Evolutionary conservation across 37 sponge, comb jelly and placozoan genomes (phyloP).

Genomic region (Geodia barretti): DNA sequence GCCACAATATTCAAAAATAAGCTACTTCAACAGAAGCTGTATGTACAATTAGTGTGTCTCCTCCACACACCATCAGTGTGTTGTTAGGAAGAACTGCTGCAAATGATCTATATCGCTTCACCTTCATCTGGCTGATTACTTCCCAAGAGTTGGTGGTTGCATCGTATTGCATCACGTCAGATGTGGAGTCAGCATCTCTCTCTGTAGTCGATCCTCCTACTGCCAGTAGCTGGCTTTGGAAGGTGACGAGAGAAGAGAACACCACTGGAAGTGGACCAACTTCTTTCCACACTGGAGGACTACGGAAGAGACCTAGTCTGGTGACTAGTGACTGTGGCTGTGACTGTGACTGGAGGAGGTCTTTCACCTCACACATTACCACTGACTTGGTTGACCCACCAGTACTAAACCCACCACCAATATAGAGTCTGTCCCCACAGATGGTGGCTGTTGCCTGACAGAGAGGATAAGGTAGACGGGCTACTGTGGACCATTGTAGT

Average conservation of each 20-base stretch:
- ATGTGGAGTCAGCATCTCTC: not conserved
- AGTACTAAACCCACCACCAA: not conserved
- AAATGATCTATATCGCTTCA: not conserved
- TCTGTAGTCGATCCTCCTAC: not conserved
- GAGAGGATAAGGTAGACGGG: not conserved
- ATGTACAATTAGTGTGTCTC: not conserved
- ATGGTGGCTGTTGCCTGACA: not conserved
- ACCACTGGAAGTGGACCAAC: not conserved
- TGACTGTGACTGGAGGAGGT: slow-evolving; percentile 2
- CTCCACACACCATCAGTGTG: not conserved
- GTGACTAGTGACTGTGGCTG: not conserved
- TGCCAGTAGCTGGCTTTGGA: slow-evolving; percentile 3
- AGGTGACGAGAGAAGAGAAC: not conserved
- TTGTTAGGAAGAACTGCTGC: slow-evolving; percentile 6
- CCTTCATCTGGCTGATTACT: slow-evolving; percentile 2
- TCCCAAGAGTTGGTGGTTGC: slow-evolving; percentile 3
- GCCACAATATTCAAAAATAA: too few species aligned
- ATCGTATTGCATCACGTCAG: not conserved
- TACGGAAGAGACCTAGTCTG: not conserved
- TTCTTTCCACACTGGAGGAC: not conserved
- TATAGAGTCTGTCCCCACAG: not conserved
- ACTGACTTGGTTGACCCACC: too few species aligned
- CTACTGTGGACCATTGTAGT: not conserved
- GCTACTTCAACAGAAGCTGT: slow-evolving; percentile 2
- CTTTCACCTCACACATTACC: not conserved